Evolutionary conservation across 2,888 invertebrate genomes (phyloP), one percentile per base, ranked within the genome.

Genomic region (Drosophila villosipedis): DNA sequence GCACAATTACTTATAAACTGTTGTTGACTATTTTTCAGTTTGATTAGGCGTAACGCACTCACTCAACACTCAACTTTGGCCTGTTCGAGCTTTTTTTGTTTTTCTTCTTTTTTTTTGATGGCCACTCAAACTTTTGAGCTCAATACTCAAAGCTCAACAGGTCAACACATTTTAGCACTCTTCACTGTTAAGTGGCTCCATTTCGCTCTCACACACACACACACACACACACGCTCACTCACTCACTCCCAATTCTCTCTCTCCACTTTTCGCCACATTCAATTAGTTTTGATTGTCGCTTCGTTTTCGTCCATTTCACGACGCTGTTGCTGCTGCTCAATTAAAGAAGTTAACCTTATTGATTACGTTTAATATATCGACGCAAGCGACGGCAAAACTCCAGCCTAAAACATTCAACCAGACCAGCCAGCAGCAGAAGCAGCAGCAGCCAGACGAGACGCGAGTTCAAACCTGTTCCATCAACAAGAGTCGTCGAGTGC

Each of bases 341-440:
- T 86, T 89, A 84, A 89, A 86, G 84, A 86, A 89, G 78, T 86
- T 83, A 77, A 84, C 86, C 83, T 84, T 84, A 86, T 84, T 89
- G 84, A 89, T 86, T 89, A 86, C 89, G 84, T 89, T 87, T 78
- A 86, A 86, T 89, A 81, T 84, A 79, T 84, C 80, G 80, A 76
- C 72, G 72, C 58, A 53, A 54, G 39, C 69, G 47, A 64, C 30
- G 39, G 59, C 68, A 59, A 47, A 28, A 47, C 69, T 70, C 53
- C 59, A 55, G 58, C n/a, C 47, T 25, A 47, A 47, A 47, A 47
- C 25, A 16, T 47, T 47, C 47, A 25, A 47, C 22, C 52, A 33
- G 55, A 57, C 30, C 28, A 41, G 25, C 50, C 62, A 37, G 37
- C 37, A 37, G 35, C 35, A 37, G 30, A 30, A 30, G 35, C 31